Percentiles rank a stretch among this genome's conserved stretches.
Evolutionary conservation across 2,888 invertebrate genomes (phyloP).

Genomic region (Diachrysia chrysitis): DNA sequence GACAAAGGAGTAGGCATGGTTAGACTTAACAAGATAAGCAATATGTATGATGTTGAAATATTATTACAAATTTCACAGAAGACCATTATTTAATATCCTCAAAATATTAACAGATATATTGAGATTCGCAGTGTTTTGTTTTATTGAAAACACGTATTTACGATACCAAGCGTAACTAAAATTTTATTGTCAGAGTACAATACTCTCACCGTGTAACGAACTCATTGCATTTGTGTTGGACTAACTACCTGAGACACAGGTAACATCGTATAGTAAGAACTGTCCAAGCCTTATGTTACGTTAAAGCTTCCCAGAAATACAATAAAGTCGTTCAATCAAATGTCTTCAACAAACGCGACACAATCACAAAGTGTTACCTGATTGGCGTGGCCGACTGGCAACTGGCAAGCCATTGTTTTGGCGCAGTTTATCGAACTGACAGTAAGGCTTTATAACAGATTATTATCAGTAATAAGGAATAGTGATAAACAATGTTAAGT

Average conservation of each 20-base stretch:
- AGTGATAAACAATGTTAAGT: not conserved
- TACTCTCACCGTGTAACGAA: not conserved
- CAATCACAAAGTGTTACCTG: constrained; percentile 6
- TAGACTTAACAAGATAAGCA: too few species aligned
- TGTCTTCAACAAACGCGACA: constrained; percentile 12
- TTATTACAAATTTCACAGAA: too few species aligned
- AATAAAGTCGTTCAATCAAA: constrained; percentile 14
- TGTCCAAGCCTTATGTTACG: constrained; percentile 1
- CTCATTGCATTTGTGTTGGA: not conserved
- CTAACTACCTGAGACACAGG: not conserved
- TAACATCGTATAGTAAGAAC: not conserved
- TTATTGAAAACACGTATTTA: not conserved
- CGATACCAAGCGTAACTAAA: not conserved
- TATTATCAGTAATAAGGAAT: not conserved
- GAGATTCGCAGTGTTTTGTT: not conserved
- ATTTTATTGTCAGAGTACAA: not conserved
- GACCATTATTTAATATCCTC: too few species aligned
- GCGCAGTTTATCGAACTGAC: not conserved
- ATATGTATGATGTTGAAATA: too few species aligned
- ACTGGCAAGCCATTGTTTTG: constrained; percentile 13
- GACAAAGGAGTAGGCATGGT: too few species aligned
- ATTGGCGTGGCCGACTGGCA: not conserved
- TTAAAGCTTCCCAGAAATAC: constrained; percentile 14
- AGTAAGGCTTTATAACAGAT: not conserved
- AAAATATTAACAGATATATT: too few species aligned